A percentile compares a stretch with the other conserved stretches of the same genome.
phyloP scores from a whole-genome alignment of 2,888 invertebrate species.

The Drosophila imparisetae region DNA sequence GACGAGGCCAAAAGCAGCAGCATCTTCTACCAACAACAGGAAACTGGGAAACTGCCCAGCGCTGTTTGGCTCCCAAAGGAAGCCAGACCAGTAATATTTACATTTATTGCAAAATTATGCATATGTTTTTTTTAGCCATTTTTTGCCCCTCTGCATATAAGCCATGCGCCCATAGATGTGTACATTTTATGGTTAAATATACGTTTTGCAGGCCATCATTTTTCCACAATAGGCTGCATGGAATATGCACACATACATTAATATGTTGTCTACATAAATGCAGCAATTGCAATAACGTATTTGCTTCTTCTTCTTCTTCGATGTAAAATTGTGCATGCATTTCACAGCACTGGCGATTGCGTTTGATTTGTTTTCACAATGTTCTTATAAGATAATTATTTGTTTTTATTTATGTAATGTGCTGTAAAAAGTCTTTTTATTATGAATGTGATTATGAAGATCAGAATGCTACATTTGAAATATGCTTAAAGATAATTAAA shows the following conservation, averaged over 20 bases:
- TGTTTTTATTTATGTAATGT: background rate
- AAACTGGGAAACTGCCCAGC: conserved; percentile 64
- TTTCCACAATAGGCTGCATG: conserved; percentile 3
- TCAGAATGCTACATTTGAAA: background rate
- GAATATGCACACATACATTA: background rate
- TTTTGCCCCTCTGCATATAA: conserved; percentile 1
- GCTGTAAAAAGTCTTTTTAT: background rate
- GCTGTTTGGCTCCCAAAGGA: conserved; percentile 73
- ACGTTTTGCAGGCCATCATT: conserved; percentile 32
- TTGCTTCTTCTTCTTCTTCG: background rate
- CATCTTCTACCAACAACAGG: conserved; percentile 61
- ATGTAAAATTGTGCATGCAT: background rate
- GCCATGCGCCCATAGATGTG: conserved; percentile 6
- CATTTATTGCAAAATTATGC: conserved; percentile 66
- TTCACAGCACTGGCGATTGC: background rate
- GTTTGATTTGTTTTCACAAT: background rate
- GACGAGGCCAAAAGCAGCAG: conserved; percentile 1
- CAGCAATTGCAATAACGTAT: conserved; percentile 2
- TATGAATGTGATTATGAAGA: background rate
- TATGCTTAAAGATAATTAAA: background rate
- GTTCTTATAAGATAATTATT: background rate
- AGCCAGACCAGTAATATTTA: conserved; percentile 61
- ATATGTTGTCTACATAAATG: background rate
- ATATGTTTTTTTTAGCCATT: conserved; percentile 38
- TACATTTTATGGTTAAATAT: conserved; percentile 22